Evolutionary conservation across 2,888 invertebrate species (phyloP).

Genomic region (Callosobruchus maculatus): DNA sequence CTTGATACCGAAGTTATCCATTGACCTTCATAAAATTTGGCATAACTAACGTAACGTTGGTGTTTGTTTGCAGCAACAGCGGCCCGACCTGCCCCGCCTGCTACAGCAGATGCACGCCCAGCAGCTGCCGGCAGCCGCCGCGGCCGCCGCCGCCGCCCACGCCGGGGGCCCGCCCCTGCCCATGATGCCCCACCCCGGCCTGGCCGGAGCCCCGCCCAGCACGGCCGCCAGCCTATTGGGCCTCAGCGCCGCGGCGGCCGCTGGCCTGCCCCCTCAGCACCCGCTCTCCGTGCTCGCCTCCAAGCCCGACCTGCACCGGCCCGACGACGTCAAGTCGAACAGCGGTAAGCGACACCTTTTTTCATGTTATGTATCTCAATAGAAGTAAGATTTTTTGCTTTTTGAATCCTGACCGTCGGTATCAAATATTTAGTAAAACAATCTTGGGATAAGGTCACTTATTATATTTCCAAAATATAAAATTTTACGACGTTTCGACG

Average conservation of each 20-base stretch:
- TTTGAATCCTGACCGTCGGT: too few relatives aligned
- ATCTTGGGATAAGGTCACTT: too few relatives aligned
- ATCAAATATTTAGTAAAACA: too few relatives aligned
- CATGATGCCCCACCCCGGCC: conserved; percentile 66
- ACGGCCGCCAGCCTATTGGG: conserved; percentile 59
- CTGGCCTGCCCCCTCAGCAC: conserved; percentile 62
- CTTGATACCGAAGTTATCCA: too few relatives aligned
- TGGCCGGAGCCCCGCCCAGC: conserved; percentile 54
- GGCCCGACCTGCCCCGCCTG: conserved; percentile 76
- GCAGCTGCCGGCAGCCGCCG: conserved; percentile 63
- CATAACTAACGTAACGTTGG: too few relatives aligned
- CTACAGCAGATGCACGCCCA: conserved; percentile 94
- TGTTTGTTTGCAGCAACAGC: conserved; percentile 68
- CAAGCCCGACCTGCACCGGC: conserved; percentile 74
- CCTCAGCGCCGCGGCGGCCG: conserved; percentile 51
- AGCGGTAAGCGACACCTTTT: conserved; percentile 59
- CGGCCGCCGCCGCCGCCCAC: conserved; percentile 60
- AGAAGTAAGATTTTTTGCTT: too few relatives aligned
- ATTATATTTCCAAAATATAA: too few relatives aligned
- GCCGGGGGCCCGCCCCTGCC: conserved; percentile 62
- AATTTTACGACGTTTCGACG: too few relatives aligned
- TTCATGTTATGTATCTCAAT: neutral
- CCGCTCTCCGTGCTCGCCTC: conserved; percentile 73
- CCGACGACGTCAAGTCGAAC: conserved; percentile 71
- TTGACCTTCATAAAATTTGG: too few relatives aligned